Evolutionary conservation across 2,797 vertebrate genomes (phyloP).

Genomic region (Cuniculus paca): DNA sequence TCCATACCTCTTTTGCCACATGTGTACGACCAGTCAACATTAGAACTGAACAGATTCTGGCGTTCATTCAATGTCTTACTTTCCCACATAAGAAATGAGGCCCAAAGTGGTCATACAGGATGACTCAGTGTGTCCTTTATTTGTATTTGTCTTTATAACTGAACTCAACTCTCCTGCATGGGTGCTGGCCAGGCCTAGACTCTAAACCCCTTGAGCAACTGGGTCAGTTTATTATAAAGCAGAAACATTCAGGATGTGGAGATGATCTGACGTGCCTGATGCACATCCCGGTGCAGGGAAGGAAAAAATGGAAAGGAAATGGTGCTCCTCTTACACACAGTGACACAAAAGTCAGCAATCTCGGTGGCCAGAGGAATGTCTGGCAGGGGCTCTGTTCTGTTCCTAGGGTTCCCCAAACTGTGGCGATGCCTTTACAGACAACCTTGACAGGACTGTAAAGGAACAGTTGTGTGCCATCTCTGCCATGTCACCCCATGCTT

Average conservation of each 20-base stretch:
- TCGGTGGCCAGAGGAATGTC: not conserved
- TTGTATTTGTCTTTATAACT: not conserved
- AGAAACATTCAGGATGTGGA: not conserved
- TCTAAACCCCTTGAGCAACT: not conserved
- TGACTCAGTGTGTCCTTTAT: not conserved
- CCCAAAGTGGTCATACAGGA: not conserved
- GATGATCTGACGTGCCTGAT: not conserved
- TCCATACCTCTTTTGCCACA: not conserved
- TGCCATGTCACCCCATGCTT: not conserved
- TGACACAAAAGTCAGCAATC: fast-evolving
- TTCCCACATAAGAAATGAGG: not conserved
- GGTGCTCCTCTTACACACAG: fast-evolving
- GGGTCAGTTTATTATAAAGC: not conserved
- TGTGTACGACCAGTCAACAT: not conserved
- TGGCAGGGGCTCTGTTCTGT: not conserved
- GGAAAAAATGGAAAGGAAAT: not conserved
- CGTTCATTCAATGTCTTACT: not conserved
- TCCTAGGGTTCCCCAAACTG: not conserved
- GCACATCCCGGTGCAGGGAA: not conserved
- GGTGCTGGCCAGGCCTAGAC: not conserved
- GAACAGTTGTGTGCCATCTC: not conserved
- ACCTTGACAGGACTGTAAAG: not conserved
- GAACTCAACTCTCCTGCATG: not conserved
- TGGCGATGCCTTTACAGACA: not conserved
- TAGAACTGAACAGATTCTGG: not conserved